Evolutionary conservation across 1,140 invertebrate species (phyloP).

Genomic region (Uloborus diversus): DNA sequence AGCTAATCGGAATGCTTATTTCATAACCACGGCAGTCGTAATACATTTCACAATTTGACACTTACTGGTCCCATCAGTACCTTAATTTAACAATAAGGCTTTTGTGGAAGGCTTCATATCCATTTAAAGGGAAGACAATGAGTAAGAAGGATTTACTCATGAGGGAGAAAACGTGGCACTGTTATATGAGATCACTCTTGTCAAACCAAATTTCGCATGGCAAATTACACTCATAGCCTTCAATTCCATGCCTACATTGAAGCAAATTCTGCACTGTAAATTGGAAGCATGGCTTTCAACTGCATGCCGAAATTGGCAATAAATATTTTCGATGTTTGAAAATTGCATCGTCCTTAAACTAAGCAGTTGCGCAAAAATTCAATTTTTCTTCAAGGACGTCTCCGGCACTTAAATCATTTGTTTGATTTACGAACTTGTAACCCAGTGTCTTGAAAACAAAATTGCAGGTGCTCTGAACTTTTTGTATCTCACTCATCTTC

Average conservation of each 20-base stretch:
- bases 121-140: background rate
- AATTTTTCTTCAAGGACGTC: conserved; percentile 21
- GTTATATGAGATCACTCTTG: background rate
- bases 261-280: too few relatives aligned
- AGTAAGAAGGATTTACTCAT: background rate
- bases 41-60: background rate
- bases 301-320: too few relatives aligned
- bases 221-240: background rate
- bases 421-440: conserved; percentile 52
- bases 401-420: conserved; percentile 23
- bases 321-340: too few relatives aligned
- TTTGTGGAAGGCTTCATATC: background rate
- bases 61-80: background rate
- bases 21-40: background rate
- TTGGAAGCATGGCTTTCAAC: too few relatives aligned
- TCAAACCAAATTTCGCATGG: background rate
- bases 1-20: background rate
- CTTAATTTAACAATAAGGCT: background rate
- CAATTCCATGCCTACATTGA: too few relatives aligned
- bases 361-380: conserved; percentile 11
- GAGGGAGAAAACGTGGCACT: background rate
- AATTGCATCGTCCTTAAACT: too few relatives aligned
- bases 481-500: conserved; percentile 34
- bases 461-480: conserved; percentile 46
- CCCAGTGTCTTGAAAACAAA: conserved; percentile 51